Base-by-base conservation (phyloP, 2,113 vertebrate genomes). In the Sylvilagus bachmani region DNA sequence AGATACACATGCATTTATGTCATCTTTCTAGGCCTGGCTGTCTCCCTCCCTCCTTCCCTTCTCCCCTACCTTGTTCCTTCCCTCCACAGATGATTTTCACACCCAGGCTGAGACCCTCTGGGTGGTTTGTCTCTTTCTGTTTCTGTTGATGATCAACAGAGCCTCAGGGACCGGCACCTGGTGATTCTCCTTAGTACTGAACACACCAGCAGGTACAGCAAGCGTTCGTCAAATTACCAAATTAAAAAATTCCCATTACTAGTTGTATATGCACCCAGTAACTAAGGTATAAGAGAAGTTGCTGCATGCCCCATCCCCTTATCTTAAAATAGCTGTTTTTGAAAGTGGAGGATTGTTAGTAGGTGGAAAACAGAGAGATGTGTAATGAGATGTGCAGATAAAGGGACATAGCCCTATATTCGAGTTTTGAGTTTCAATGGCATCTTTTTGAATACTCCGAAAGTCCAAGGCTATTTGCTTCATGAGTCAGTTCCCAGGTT, bases 91-190 rank as follows among this genome's bases (percentile, higher is more conserved):
- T 61, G 6, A 36, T 31, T 84, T 73, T 74, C n/a, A 12, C 1
- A 1, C 33, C 33, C 58, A 49, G 64, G 70, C 29, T 51, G 29
- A 36, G 31, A 10, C 62, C 19, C 36, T 87, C 11, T 49, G 16
- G 6, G 16, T 5, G 0, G 1, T 14, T 67, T 44, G 4, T 77
- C 55, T 87, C 12, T 53, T 21, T 38, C 25, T 17, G 38, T 21
- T 70, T 44, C 33, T 25, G 6, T 61, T 74, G 31, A 14, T 29
- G 66, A 2, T 0, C 44, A n/a, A 2, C 25, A 73, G 13, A 24
- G 89, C 55, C 53, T n/a, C 25, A 3, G 0, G 1, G 69, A 22
- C 36, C 1, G 6, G 12, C 11, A 22, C 17, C 53, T 9, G 17
- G 19, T 12, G 53, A 1, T 25, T 33, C 17, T 31, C 33, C 85